Evolutionary conservation across 1,140 invertebrate species (phyloP).

Genomic region (Drosophila kikkawai): DNA sequence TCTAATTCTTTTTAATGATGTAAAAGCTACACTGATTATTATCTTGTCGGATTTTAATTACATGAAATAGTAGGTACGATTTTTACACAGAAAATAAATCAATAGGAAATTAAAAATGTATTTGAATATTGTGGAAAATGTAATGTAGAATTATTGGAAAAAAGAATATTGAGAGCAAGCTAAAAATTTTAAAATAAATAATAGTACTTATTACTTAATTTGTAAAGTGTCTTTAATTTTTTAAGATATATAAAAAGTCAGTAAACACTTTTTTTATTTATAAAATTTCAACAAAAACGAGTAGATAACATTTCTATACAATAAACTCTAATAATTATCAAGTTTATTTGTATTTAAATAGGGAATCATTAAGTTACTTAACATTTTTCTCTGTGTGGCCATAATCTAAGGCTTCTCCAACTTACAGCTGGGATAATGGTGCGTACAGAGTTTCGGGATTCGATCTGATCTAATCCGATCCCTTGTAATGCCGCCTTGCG

Average conservation of each 20-base stretch:
- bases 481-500: conserved; percentile 61
- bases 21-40: neutral
- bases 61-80: no score
- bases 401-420: neutral
- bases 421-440: conserved; percentile 4
- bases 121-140: neutral
- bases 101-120: neutral
- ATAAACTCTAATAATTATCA: no score
- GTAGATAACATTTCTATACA: no score
- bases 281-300: no score
- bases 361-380: no score
- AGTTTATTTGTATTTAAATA: neutral
- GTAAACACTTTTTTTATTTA: no score
- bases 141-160: no score
- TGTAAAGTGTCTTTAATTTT: no score
- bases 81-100: neutral
- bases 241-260: no score
- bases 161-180: no score
- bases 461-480: conserved; percentile 13
- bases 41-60: neutral
- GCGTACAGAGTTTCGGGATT: conserved; percentile 13
- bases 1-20: neutral
- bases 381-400: conserved; percentile 9
- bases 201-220: no score
- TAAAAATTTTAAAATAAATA: no score